Conservation (phyloP, 2,797 vertebrate species). For the Enteromius fasciolatus region DNA sequence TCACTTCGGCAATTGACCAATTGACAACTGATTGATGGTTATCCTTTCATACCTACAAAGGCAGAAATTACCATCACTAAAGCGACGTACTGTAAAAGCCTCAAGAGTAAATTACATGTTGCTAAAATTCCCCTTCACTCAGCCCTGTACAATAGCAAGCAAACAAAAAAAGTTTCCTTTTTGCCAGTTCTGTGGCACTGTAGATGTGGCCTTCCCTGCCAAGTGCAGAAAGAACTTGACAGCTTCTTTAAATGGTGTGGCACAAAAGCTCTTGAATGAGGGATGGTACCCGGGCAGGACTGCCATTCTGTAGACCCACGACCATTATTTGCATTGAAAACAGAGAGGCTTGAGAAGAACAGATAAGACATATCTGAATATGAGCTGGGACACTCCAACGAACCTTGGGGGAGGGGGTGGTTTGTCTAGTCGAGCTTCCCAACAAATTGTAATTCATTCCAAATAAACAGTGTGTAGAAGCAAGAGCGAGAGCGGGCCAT, state of each 20-base stretch:
- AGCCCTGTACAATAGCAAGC: constrained; percentile 85
- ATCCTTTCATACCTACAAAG: constrained; percentile 97
- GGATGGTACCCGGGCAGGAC: constrained; percentile 85
- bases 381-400: constrained; percentile 75
- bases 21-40: constrained; percentile 99
- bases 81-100: constrained; percentile 98
- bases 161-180: constrained; percentile 85
- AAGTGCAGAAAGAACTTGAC: constrained; percentile 91
- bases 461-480: constrained; percentile 50
- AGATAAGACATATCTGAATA: constrained; percentile 85
- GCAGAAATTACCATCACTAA: constrained; percentile 98
- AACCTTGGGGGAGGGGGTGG: constrained; percentile 72
- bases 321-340: constrained; percentile 85
- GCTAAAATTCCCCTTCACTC: constrained; percentile 88
- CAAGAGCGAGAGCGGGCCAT: not conserved
- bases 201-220: constrained; percentile 90
- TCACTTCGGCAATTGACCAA: constrained; percentile 96
- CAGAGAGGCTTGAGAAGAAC: constrained; percentile 80
- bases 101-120: constrained; percentile 99
- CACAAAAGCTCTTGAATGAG: constrained; percentile 92
- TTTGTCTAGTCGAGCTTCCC: constrained; percentile 61
- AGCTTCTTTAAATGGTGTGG: constrained; percentile 95
- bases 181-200: constrained; percentile 83
- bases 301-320: constrained; percentile 76
- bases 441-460: constrained; percentile 48